Conservation (phyloP, 1,140 invertebrate genomes). For the Pachyrhynchus sulphureomaculatus region DNA sequence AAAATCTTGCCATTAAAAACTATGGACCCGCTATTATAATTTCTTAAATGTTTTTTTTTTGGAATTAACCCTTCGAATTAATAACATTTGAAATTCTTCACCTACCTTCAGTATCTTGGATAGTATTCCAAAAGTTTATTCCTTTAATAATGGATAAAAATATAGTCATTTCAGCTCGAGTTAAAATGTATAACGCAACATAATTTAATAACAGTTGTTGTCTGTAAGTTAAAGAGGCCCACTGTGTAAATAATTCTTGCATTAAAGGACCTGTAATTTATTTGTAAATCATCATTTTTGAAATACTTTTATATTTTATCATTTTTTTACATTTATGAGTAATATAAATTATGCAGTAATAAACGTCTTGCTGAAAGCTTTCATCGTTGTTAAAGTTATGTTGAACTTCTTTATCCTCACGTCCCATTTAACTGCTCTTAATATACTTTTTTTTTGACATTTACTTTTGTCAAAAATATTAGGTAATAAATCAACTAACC, state of each 20-base stretch:
- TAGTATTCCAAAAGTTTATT: slow-evolving; percentile 24
- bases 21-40: too few species aligned
- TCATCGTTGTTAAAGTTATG: not conserved
- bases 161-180: slow-evolving; percentile 13
- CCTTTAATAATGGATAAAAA: slow-evolving; percentile 24
- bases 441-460: not conserved
- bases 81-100: not conserved
- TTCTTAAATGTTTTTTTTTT: too few species aligned
- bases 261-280: slow-evolving; percentile 10
- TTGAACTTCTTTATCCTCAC: slow-evolving; percentile 4
- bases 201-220: slow-evolving; percentile 26
- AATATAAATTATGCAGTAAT: slow-evolving; percentile 25
- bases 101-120: slow-evolving; percentile 32
- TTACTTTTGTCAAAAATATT: too few species aligned
- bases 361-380: slow-evolving; percentile 18
- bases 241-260: slow-evolving; percentile 30
- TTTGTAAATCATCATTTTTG: not conserved
- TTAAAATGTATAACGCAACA: slow-evolving; percentile 12
- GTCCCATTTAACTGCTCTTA: not conserved
- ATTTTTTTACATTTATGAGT: slow-evolving; percentile 29
- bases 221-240: slow-evolving; percentile 3
- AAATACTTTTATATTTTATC: not conserved
- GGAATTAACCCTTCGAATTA: too few species aligned
- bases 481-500: too few species aligned
- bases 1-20: too few species aligned